These are phyloP conservation scores for Cephalopterus ornatus DNA, from an alignment of 2,113 vertebrate genomes.

Conservation along the genomic window DNA sequence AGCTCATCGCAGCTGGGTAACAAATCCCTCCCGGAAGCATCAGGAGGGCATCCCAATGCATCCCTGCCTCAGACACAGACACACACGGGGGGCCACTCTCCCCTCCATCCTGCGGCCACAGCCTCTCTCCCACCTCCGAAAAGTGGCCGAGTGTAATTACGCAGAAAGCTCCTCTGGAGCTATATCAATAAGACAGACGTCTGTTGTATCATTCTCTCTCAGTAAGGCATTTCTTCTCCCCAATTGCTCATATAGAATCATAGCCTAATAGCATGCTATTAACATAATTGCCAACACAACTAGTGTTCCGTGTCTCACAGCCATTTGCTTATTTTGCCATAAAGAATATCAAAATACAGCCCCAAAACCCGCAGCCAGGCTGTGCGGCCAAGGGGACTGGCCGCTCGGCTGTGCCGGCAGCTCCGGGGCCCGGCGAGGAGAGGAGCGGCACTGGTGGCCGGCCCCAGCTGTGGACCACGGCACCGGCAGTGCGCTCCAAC, in stretches of 20 bases:
- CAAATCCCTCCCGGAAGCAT: not conserved
- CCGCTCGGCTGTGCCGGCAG: fast-evolving
- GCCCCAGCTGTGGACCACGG: slow-evolving; percentile 58
- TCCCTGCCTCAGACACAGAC: not conserved
- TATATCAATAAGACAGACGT: slow-evolving; percentile 92
- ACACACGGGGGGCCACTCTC: not conserved
- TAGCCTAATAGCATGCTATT: slow-evolving; percentile 99
- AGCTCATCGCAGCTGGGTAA: fast-evolving
- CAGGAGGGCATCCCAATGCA: fast-evolving
- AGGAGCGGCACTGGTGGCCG: not conserved
- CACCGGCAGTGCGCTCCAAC: slow-evolving; percentile 68
- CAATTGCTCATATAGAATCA: slow-evolving; percentile 98
- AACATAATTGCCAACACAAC: slow-evolving; percentile 99
- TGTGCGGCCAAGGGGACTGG: not conserved
- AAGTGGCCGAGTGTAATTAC: slow-evolving; percentile 85
- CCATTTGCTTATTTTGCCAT: slow-evolving; percentile 89
- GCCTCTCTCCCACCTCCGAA: slow-evolving; percentile 10
- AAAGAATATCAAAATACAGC: slow-evolving; percentile 78
- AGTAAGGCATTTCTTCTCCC: slow-evolving; percentile 91
- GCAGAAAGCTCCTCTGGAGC: slow-evolving; percentile 90
- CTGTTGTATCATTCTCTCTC: slow-evolving; percentile 90
- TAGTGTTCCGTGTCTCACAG: slow-evolving; percentile 96
- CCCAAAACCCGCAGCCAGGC: slow-evolving; percentile 61
- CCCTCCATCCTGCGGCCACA: not conserved
- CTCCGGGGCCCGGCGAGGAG: not conserved